phyloP scores from a whole-genome alignment of 30 jellyfish, hydroid and myxozoan genomes.

The Cassiopea andromeda region DNA sequence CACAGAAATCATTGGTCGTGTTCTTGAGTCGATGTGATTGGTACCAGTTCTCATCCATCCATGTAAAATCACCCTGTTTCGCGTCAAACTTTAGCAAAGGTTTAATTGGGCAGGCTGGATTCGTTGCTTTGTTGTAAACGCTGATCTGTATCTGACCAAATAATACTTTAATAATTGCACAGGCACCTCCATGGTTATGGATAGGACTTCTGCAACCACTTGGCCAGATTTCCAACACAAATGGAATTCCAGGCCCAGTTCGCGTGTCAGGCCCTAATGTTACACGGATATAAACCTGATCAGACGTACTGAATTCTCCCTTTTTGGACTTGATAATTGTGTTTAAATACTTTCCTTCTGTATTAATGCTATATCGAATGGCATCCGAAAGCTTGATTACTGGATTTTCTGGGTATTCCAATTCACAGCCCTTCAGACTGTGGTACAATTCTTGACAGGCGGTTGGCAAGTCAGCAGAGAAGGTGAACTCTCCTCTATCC shows the following conservation, averaged over 20 bases:
- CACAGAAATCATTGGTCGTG: constrained; percentile 62
- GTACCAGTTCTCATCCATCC: constrained; percentile 64
- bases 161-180: constrained; percentile 57
- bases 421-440: constrained; percentile 16
- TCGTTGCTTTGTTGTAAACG: constrained; percentile 51
- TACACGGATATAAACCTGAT: constrained; percentile 46
- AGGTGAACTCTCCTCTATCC: constrained; percentile 17
- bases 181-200: constrained; percentile 66
- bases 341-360: constrained; percentile 11
- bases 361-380: constrained; percentile 29
- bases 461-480: constrained; percentile 14
- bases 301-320: constrained; percentile 19
- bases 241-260: constrained; percentile 68
- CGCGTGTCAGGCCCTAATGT: constrained; percentile 57
- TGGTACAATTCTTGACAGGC: constrained; percentile 25
- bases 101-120: constrained; percentile 29
- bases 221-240: constrained; percentile 68
- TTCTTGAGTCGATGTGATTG: constrained; percentile 46
- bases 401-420: constrained; percentile 38
- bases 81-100: constrained; percentile 24
- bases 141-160: constrained; percentile 39
- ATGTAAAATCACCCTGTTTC: constrained; percentile 56
- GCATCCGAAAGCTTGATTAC: constrained; percentile 39
- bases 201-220: constrained; percentile 53
- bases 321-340: not conserved